Evolutionary conservation across 1,140 invertebrate genomes (phyloP).

Genomic region (Wiebesia pumilae): DNA sequence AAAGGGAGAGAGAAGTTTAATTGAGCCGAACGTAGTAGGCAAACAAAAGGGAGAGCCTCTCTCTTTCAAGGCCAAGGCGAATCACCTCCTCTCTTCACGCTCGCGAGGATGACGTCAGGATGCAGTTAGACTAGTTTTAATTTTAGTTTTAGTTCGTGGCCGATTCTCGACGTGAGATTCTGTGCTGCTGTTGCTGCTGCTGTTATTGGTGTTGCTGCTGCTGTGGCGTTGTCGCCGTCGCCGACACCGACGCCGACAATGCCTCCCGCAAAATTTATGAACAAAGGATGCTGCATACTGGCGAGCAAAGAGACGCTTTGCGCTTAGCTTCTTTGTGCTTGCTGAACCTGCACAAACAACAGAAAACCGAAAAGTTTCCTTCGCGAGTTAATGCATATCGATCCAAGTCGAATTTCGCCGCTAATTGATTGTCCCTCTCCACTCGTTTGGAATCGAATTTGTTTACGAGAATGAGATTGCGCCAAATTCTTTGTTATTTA

Average conservation of each 20-base stretch:
- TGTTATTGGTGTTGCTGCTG: background rate
- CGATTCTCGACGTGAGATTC: background rate
- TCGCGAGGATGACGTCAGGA: constrained; percentile 71
- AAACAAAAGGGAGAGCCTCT: constrained; percentile 66
- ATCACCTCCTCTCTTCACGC: constrained; percentile 59
- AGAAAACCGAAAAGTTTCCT: background rate
- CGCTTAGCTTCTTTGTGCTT: background rate
- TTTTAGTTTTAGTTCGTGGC: constrained; percentile 69
- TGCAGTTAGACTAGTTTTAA: constrained; percentile 75
- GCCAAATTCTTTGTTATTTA: background rate
- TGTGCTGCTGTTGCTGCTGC: background rate
- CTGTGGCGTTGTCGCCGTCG: background rate
- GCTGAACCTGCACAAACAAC: background rate
- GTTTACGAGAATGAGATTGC: too few relatives aligned
- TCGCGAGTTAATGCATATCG: background rate
- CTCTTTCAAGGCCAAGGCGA: constrained; percentile 71
- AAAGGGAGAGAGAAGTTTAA: constrained; percentile 62
- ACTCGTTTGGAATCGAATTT: too few relatives aligned
- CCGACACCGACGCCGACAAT: background rate
- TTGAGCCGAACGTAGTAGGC: constrained; percentile 63
- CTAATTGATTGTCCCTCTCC: background rate
- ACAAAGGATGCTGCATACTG: constrained; percentile 62
- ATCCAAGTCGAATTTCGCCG: background rate
- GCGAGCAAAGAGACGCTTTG: background rate
- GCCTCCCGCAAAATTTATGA: constrained; percentile 37